Evolutionary conservation across 2,888 invertebrate genomes (phyloP).

Genomic region (Teinopalpus imperialis): DNA sequence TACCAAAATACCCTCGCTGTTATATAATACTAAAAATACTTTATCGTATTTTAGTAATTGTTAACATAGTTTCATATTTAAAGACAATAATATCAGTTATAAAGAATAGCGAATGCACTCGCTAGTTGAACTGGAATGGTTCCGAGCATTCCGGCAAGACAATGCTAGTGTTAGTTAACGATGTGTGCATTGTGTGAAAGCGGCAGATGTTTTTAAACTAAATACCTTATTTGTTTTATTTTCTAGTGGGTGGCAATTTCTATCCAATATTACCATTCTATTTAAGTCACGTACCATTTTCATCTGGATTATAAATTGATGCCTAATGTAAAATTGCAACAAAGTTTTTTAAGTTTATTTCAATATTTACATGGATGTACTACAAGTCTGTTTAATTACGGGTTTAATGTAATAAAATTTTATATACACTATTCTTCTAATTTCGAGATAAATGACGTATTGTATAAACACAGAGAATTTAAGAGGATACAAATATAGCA

Average conservation of each 20-base stretch:
- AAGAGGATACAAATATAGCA: too few species aligned
- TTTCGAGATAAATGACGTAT: too few species aligned
- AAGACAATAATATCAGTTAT: constrained; percentile 34
- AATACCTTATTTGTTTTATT: constrained; percentile 42
- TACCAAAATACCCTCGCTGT: too few species aligned
- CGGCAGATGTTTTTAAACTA: constrained; percentile 48
- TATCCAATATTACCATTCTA: constrained; percentile 15
- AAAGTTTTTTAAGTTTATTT: too few species aligned
- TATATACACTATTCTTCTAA: too few species aligned
- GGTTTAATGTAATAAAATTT: too few species aligned
- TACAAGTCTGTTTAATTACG: too few species aligned
- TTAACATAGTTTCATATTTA: constrained; percentile 19
- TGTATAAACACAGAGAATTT: too few species aligned
- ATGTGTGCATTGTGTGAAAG: constrained; percentile 41
- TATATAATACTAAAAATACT: too few species aligned
- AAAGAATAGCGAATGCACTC: constrained; percentile 33
- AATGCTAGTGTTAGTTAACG: constrained; percentile 42
- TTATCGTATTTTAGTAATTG: too few species aligned
- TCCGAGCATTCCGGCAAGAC: constrained; percentile 44
- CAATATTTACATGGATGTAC: too few species aligned
- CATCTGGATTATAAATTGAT: constrained; percentile 12
- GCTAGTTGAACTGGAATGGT: constrained; percentile 38
- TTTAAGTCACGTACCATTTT: constrained; percentile 11
- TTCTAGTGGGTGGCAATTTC: constrained; percentile 27
- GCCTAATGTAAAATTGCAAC: constrained; percentile 17